Evolutionary conservation across 2,888 invertebrate genomes (phyloP).

Genomic region (Brenthis hecate): DNA sequence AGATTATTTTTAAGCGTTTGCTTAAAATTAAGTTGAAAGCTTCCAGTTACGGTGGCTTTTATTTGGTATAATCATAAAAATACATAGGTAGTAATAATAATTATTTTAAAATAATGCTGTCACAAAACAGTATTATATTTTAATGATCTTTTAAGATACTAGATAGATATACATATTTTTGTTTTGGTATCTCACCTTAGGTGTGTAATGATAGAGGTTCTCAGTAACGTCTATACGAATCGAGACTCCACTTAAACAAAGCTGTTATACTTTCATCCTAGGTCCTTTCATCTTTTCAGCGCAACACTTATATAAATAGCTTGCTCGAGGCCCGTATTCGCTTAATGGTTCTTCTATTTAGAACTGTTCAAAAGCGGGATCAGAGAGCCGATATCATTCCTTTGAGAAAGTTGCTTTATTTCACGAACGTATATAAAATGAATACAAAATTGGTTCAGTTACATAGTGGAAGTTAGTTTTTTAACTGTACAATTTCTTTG

Average conservation of each 20-base stretch:
- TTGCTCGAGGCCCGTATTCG: constrained; percentile 29
- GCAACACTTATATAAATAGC: constrained; percentile 35
- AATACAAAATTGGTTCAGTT: too few species aligned
- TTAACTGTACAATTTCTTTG: too few species aligned
- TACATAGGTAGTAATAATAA: too few species aligned
- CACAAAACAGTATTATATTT: neutral
- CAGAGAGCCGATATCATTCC: constrained; percentile 12
- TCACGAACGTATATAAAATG: neutral
- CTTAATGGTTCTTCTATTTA: constrained; percentile 30
- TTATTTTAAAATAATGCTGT: neutral
- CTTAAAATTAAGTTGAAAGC: neutral
- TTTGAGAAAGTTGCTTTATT: constrained; percentile 16
- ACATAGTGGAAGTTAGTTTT: too few species aligned
- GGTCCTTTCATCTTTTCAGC: constrained; percentile 33
- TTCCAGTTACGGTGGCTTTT: neutral
- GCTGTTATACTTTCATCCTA: constrained; percentile 20
- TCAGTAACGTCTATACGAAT: neutral
- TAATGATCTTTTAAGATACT: neutral
- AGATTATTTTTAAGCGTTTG: neutral
- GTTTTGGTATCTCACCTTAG: neutral
- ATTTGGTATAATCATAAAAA: too few species aligned
- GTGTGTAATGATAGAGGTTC: neutral
- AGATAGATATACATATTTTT: neutral
- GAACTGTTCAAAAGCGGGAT: constrained; percentile 24
- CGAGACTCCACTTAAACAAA: constrained; percentile 21